These are phyloP conservation scores for Sardinella longiceps DNA, from an alignment of 2,797 vertebrate species.

Conservation along the genomic window DNA sequence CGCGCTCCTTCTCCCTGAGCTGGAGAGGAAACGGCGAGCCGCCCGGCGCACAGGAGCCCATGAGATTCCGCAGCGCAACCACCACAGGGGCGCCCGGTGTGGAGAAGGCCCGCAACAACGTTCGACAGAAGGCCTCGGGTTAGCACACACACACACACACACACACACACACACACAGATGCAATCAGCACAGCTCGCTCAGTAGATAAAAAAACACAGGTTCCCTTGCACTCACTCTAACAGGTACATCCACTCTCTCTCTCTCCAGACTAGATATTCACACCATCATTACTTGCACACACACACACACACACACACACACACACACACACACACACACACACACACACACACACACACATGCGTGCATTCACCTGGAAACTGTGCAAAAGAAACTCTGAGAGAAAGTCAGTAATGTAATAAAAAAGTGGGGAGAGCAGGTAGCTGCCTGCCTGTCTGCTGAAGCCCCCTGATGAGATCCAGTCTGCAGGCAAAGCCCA, in stretches of 20 bases:
- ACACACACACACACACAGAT: background rate
- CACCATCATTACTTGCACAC: too few species aligned
- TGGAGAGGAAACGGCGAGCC: slow-evolving; percentile 90
- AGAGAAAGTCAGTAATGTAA: background rate
- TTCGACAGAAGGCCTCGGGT: slow-evolving; percentile 95
- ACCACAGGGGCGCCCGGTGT: slow-evolving; percentile 94
- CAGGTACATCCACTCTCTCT: background rate
- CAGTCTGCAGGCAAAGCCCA: background rate
- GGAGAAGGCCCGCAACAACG: slow-evolving; percentile 92
- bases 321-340: background rate
- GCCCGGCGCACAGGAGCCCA: slow-evolving; percentile 82
- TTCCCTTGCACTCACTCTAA: background rate
- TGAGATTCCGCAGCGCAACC: slow-evolving; percentile 95
- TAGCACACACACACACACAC: slow-evolving; percentile 45
- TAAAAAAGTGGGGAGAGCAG: slow-evolving; percentile 1
- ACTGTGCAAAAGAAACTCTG: background rate
- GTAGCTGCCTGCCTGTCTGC: background rate
- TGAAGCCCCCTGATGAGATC: background rate
- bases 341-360: background rate
- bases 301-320: background rate
- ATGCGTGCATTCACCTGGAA: background rate
- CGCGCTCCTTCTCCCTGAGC: slow-evolving; percentile 93
- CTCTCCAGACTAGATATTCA: too few species aligned
- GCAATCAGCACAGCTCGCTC: too few species aligned
- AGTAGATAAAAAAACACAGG: background rate